Evolutionary conservation across 2,113 vertebrate species (phyloP).

Genomic region (Echinops telfairi): DNA sequence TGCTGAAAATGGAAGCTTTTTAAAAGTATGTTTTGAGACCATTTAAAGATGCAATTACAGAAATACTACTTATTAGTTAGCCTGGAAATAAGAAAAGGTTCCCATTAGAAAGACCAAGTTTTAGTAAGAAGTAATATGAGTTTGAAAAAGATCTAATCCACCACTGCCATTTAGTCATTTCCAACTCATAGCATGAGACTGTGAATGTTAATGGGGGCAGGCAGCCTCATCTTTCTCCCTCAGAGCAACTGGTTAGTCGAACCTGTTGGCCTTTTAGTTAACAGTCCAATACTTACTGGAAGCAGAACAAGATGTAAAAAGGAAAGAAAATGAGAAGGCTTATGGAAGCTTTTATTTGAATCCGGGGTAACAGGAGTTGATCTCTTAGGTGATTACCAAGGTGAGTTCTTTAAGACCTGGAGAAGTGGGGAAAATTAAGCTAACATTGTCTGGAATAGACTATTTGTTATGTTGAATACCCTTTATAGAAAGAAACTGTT

Average conservation of each 20-base stretch:
- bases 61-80: neutral
- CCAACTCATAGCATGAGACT: too few relatives aligned
- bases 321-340: neutral
- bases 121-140: neutral
- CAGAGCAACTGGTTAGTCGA: too few relatives aligned
- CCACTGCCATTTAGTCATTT: too few relatives aligned
- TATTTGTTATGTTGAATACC: neutral
- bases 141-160: too few relatives aligned
- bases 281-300: too few relatives aligned
- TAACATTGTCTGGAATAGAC: neutral
- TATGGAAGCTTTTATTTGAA: neutral
- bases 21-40: neutral
- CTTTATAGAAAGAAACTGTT: neutral
- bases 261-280: too few relatives aligned
- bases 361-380: neutral
- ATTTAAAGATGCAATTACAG: neutral
- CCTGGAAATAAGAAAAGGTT: too few relatives aligned
- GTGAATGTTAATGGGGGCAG: too few relatives aligned
- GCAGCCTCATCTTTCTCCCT: too few relatives aligned
- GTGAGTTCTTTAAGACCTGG: neutral
- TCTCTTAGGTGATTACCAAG: neutral
- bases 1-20: neutral
- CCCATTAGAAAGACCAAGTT: neutral
- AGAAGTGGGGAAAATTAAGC: too few relatives aligned
- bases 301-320: too few relatives aligned